phyloP scores from a whole-genome alignment of 2,888 invertebrate species.

The Serripes groenlandicus region DNA sequence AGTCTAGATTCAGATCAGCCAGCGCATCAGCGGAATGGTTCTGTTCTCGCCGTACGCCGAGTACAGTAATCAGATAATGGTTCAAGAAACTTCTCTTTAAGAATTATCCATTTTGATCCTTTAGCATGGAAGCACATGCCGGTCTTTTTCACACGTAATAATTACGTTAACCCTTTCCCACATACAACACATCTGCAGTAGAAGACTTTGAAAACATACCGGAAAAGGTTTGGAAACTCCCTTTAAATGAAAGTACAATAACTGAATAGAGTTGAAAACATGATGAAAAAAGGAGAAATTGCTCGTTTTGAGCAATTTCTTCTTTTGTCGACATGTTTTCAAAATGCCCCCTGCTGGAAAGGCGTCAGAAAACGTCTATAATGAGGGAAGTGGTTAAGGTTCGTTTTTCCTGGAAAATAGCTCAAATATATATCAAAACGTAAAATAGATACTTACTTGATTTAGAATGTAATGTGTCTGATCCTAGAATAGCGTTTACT shows the following conservation, averaged over 20 bases:
- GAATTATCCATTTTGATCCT: too few species aligned
- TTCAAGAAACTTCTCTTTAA: too few species aligned
- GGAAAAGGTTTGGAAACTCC: neutral
- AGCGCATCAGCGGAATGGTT: too few species aligned
- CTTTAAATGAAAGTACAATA: neutral
- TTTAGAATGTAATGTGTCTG: slow-evolving; percentile 72
- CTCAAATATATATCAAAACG: neutral
- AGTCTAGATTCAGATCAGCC: too few species aligned
- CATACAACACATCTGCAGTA: too few species aligned
- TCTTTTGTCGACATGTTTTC: too few species aligned
- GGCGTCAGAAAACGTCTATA: neutral
- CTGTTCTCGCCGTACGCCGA: too few species aligned
- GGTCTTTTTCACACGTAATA: too few species aligned
- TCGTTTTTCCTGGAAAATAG: neutral
- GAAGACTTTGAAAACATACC: too few species aligned
- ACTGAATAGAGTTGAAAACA: neutral
- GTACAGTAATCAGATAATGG: too few species aligned
- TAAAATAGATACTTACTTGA: slow-evolving; percentile 64
- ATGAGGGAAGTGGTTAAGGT: neutral
- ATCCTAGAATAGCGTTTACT: slow-evolving; percentile 82
- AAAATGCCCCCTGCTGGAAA: neutral
- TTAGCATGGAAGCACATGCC: too few species aligned
- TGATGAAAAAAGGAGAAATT: neutral
- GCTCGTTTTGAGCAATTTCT: neutral
- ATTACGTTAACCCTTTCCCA: too few species aligned